Evolutionary conservation across 2,113 vertebrate genomes (phyloP).

Genomic region (Stictonetta naevosa): DNA sequence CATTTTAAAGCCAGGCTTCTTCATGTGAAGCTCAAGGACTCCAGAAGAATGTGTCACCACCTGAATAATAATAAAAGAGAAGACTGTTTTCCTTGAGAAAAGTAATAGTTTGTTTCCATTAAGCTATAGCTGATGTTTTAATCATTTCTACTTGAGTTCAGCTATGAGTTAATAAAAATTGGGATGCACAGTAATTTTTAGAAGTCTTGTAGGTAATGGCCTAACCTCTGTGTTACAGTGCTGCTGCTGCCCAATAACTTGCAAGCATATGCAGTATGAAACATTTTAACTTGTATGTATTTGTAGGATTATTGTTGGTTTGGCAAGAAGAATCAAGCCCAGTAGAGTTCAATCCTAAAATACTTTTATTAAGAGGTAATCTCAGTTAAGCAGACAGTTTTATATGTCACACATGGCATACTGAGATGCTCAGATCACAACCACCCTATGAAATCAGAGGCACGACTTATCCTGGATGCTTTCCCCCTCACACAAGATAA

Average conservation of each 20-base stretch:
- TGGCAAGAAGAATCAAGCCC: not conserved
- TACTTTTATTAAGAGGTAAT: not conserved
- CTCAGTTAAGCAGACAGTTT: not conserved
- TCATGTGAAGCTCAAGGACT: slow-evolving; percentile 84
- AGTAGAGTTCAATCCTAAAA: not conserved
- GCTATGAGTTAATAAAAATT: not conserved
- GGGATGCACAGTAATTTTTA: not conserved
- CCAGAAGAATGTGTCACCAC: slow-evolving; percentile 79
- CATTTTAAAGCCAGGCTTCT: slow-evolving; percentile 79
- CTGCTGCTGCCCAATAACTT: not conserved
- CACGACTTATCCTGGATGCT: not conserved
- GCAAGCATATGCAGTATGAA: not conserved
- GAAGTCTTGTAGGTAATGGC: not conserved
- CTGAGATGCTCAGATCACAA: not conserved
- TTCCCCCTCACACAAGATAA: not conserved
- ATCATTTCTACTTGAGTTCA: not conserved
- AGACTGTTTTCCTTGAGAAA: not conserved
- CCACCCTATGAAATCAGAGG: not conserved
- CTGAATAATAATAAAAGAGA: slow-evolving; percentile 44
- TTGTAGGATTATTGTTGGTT: not conserved
- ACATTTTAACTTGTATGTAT: not conserved
- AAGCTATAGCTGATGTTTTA: not conserved
- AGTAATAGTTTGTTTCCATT: not conserved
- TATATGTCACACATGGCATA: not conserved
- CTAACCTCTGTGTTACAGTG: not conserved